These are phyloP conservation scores for Hirundichthys speculiger DNA, from an alignment of 2,113 vertebrate species.

Conservation along the genomic window DNA sequence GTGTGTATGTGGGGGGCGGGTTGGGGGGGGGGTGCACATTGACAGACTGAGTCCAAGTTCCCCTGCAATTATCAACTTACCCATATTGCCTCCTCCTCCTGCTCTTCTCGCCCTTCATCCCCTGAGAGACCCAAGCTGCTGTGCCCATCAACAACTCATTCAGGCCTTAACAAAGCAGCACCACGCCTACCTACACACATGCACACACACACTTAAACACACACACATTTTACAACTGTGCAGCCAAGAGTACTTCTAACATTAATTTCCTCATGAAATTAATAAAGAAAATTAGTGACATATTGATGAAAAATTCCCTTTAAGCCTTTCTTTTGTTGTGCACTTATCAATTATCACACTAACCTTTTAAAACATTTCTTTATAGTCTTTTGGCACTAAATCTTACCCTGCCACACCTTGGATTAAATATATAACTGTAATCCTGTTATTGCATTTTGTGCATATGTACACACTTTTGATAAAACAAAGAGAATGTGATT, in stretches of 20 bases:
- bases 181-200: constrained; percentile 51
- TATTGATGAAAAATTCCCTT: neutral
- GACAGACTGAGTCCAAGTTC: constrained; percentile 75
- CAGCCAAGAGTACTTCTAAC: constrained; percentile 9
- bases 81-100: constrained; percentile 38
- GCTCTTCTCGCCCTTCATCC: constrained; percentile 50
- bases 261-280: constrained; percentile 25
- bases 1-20: constrained; percentile 12
- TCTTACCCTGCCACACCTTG: neutral
- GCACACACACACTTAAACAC: constrained; percentile 14
- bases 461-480: too few relatives aligned
- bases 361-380: neutral
- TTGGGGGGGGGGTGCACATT: constrained; percentile 45
- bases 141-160: constrained; percentile 78
- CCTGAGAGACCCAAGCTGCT: constrained; percentile 78
- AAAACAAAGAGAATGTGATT: too few relatives aligned
- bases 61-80: constrained; percentile 79
- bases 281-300: neutral
- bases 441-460: neutral
- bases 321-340: neutral
- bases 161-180: constrained; percentile 77
- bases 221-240: constrained; percentile 22
- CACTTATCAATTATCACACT: neutral
- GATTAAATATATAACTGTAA: neutral
- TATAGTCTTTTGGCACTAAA: neutral